phyloP scores from a whole-genome alignment of 2,797 vertebrate species.

The Lepidocolaptes lacrymiger region DNA sequence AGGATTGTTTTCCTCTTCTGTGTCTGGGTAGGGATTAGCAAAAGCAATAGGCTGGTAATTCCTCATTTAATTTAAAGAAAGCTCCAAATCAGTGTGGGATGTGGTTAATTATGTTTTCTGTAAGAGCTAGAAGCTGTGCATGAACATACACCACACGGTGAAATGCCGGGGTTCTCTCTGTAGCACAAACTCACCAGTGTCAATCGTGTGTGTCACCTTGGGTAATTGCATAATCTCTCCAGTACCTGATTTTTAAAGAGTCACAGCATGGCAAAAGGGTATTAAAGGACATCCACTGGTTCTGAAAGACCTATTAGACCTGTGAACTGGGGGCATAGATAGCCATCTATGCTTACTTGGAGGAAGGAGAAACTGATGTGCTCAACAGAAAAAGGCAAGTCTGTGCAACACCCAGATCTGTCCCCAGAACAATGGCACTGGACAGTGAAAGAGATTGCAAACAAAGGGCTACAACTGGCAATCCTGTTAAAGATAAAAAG shows the following conservation, averaged over 20 bases:
- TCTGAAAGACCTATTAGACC: background rate
- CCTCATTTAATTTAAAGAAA: background rate
- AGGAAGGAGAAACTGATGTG: background rate
- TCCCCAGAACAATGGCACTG: background rate
- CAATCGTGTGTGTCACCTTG: background rate
- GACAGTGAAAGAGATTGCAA: background rate
- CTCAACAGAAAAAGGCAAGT: background rate
- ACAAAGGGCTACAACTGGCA: background rate
- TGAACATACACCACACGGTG: background rate
- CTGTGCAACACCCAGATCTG: background rate
- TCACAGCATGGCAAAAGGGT: background rate
- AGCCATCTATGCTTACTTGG: background rate
- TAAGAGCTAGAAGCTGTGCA: background rate
- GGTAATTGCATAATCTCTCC: background rate
- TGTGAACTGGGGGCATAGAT: background rate
- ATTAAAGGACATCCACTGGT: background rate
- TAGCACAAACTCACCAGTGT: background rate
- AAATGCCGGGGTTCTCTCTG: background rate
- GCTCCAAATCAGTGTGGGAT: background rate
- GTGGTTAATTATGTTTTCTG: background rate
- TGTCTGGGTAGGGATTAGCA: background rate
- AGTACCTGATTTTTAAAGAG: background rate
- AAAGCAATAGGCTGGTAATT: background rate
- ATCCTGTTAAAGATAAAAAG: background rate
- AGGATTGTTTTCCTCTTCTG: background rate